Evolutionary conservation across 2,113 vertebrate genomes (phyloP), one percentile per base, ranked within the genome.

Genomic region (Pituophis catenifer): DNA sequence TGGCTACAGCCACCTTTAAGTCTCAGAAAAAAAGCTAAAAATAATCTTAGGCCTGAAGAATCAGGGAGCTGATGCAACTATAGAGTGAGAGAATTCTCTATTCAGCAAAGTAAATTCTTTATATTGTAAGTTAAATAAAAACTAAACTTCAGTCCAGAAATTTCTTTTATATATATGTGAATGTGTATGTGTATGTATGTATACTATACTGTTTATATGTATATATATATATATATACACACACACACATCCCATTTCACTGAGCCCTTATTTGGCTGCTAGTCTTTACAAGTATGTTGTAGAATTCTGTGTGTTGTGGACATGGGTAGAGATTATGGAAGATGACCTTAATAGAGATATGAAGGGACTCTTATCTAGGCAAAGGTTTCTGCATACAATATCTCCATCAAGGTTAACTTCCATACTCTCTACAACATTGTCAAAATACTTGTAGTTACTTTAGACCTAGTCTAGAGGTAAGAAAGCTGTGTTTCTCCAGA

Each of bases 81-180:
- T 38, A 81, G 15, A 33, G 13, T 75, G n/a, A 95, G 94, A 94
- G 93, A 96, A 95, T 92, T 96, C 92, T 91, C 86, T 95, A 50
- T 93, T 90, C 88, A 92, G 93, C 75, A 57, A n/a, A 89, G 86
- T 85, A 95, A 95, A 94, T 87, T 65, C 3, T 65, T 65, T 65
- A 65, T 65, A 87, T 26, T 57, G 70, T 17, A 10, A 90, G 8
- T 15, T 70, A 21, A 87, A 85, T 94, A 95, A 95, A 94, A 85
- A 89, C 91, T 89, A 93, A 93, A 24, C 54, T 93, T 92, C 88
- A 70, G 95, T 92, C 44, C 93, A 93, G 94, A 93, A 92, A 88
- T 70, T 93, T 89, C 95, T 93, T 81, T 90, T 38, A 0, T 93
- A 91, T 91, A 65, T 65, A 29, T 65, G 62, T 65, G 62, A 65